Evolutionary conservation across 2,113 vertebrate species (phyloP).

Genomic region (Montifringilla adamsi): DNA sequence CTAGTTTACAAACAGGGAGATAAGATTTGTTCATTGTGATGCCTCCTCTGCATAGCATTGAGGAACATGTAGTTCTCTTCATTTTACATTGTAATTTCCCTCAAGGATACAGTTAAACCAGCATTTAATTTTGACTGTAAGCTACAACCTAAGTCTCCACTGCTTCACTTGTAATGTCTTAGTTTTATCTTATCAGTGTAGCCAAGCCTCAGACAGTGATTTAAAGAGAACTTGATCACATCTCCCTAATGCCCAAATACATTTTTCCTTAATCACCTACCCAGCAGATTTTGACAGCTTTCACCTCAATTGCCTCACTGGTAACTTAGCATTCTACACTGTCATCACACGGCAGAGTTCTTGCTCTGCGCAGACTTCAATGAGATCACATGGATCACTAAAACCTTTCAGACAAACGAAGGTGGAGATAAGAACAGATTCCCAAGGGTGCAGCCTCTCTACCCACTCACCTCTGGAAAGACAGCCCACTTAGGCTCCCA

Average conservation of each 20-base stretch:
- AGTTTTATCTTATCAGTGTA: conserved; percentile 19
- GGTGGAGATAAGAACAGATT: neutral
- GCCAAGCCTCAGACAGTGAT: neutral
- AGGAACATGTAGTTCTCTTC: neutral
- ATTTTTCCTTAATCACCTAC: neutral
- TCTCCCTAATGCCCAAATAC: neutral
- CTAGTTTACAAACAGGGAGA: conserved; percentile 62
- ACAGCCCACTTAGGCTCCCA: neutral
- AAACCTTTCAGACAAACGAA: neutral
- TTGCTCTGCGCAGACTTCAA: neutral
- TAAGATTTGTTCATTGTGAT: conserved; percentile 48
- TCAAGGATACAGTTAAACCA: conserved; percentile 44
- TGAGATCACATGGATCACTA: neutral
- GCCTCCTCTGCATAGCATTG: neutral
- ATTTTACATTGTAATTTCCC: neutral
- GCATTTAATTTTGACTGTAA: conserved; percentile 9
- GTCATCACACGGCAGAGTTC: neutral
- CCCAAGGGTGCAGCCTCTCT: neutral
- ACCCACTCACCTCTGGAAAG: neutral
- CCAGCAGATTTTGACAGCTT: neutral
- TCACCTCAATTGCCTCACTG: neutral
- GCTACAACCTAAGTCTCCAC: neutral
- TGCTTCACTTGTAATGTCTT: neutral
- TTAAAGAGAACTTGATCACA: neutral
- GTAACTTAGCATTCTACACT: neutral